Evolutionary conservation across 2,113 vertebrate species (phyloP).

Genomic region (Thermophis baileyi): DNA sequence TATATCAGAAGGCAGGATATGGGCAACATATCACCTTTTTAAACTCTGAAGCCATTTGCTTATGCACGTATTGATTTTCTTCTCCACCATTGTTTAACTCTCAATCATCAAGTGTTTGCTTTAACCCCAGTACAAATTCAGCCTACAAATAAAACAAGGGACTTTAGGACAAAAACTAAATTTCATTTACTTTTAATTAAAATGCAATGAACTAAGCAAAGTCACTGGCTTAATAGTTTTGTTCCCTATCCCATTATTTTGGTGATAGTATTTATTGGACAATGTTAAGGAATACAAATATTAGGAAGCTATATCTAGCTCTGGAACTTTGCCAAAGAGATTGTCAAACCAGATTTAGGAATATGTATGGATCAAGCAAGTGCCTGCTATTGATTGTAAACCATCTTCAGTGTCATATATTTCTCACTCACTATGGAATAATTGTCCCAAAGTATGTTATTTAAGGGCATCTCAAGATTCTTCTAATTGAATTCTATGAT

Average conservation of each 20-base stretch:
- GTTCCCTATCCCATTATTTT: background rate
- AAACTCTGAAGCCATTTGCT: slow-evolving; percentile 53
- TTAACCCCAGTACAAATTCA: slow-evolving; percentile 47
- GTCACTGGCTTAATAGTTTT: background rate
- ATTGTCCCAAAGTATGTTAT: slow-evolving; percentile 43
- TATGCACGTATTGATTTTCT: slow-evolving; percentile 58
- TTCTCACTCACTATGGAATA: slow-evolving; percentile 16
- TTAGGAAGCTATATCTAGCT: background rate
- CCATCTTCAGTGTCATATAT: slow-evolving; percentile 25
- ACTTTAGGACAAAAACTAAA: slow-evolving; percentile 3
- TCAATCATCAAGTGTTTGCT: slow-evolving; percentile 46
- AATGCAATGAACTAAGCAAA: background rate
- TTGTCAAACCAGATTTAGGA: background rate
- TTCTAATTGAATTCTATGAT: slow-evolving; percentile 59
- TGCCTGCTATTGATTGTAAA: background rate
- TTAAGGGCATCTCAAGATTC: slow-evolving; percentile 49
- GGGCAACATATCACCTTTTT: slow-evolving; percentile 45
- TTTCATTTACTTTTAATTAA: background rate
- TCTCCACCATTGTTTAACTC: slow-evolving; percentile 50
- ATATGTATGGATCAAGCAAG: background rate
- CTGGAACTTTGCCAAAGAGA: background rate
- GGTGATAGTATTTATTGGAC: background rate
- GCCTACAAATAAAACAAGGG: slow-evolving; percentile 35
- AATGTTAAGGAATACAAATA: background rate
- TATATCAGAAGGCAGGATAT: slow-evolving; percentile 44